A percentile compares a stretch with the other conserved stretches of the same genome.
phyloP scores from a whole-genome alignment of 2,113 vertebrate genomes.

The Mirza zaza region DNA sequence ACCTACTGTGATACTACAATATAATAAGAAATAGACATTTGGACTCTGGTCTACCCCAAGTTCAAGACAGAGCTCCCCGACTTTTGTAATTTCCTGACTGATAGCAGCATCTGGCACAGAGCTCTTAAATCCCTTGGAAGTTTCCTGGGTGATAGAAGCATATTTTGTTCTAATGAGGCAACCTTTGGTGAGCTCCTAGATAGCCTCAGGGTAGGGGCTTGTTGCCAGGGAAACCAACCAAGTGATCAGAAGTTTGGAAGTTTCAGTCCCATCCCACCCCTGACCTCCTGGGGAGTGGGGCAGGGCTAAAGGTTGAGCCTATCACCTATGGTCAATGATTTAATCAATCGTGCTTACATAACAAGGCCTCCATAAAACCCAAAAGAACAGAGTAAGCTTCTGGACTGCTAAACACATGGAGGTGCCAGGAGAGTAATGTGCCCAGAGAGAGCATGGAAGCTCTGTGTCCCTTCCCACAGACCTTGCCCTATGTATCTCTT shows the following conservation, averaged over 20 bases:
- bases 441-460: not conserved
- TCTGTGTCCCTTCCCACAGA: not conserved
- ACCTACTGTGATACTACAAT: not conserved
- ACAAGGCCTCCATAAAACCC: not conserved
- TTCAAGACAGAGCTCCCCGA: not conserved
- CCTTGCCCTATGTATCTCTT: not conserved
- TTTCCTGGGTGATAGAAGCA: not conserved
- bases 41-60: not conserved
- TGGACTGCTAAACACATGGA: not conserved
- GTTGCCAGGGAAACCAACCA: not conserved
- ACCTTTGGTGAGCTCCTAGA: not conserved
- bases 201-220: not conserved
- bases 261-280: not conserved
- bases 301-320: not conserved
- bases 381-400: not conserved
- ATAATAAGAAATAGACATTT: not conserved
- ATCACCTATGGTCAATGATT: not conserved
- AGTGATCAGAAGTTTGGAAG: not conserved
- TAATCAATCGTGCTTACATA: not conserved
- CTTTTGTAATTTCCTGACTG: not conserved
- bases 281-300: not conserved
- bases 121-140: not conserved
- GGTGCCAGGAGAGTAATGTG: not conserved
- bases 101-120: not conserved
- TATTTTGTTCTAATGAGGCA: not conserved